Base-by-base conservation (phyloP, 2,888 invertebrate species). In the Gymnocheta viridis region DNA sequence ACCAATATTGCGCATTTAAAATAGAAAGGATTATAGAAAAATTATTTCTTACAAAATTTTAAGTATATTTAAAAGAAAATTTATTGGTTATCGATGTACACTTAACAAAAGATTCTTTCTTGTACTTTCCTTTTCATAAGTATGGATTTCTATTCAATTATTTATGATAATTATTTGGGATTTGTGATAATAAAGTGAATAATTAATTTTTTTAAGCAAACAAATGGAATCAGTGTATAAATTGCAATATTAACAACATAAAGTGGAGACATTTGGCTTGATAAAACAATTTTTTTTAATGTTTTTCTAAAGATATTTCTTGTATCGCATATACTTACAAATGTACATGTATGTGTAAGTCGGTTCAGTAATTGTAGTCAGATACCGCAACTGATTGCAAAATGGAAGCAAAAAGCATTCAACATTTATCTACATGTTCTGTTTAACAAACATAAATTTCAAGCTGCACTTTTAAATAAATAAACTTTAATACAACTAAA, bases 351-450 rank as follows among this genome's bases (percentile, higher is more conserved):
- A 32, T 5, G 12, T 44, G 14, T 24, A 60, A 58, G 9, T 22
- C 47, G 51, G 14, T 66, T 58, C 14, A 84, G 67, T 73, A 77
- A 77, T 81, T 69, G 81, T 38, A 84, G 72, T 69, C 84, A 84
- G 84, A 84, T 84, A 81, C 81, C 84, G 81, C 81, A 84, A 84
- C 84, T 81, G 84, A 84, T 84, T 84, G 76, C 81, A 60, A 83
- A 79, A 60, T 44, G 5, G 56, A 32, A 54, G 49, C 12, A 49
- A 72, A 64, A 47, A 62, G 10, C 2, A 47, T 49, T 51, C 27
- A 51, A 29, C 32, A n/a, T 47, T 77, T 77, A n/a, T 47, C 67
- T 77, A 27, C 66, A 32, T 64, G 62, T 70, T 51, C 27, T 35
- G 35, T 49, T 58, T 47, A 19, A 70, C 58, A 58, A 67, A 60